Percentiles rank a stretch among this genome's conserved stretches.
These are phyloP conservation scores for Frankliniella intonsa DNA, from an alignment of 2,888 invertebrate genomes.

Conservation along the genomic window DNA sequence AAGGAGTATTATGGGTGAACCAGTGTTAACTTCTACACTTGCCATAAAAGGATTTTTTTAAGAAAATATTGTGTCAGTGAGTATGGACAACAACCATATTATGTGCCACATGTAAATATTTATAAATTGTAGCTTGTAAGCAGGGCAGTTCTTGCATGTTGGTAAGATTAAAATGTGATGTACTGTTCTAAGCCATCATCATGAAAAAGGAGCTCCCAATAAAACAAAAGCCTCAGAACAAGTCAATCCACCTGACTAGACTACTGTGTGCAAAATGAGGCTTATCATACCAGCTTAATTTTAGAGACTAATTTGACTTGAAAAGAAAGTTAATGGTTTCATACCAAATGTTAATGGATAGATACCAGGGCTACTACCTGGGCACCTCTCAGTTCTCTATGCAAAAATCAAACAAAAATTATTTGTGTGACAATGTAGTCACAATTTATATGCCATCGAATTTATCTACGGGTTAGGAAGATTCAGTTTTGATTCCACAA, in stretches of 20 bases:
- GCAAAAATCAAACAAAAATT: no score
- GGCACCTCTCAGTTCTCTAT: no score
- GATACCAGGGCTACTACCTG: no score
- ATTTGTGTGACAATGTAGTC: neutral
- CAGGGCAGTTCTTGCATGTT: neutral
- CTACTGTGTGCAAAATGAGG: no score
- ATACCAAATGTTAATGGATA: no score
- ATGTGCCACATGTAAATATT: constrained; percentile 19
- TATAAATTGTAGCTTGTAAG: neutral
- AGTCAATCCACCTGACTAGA: neutral
- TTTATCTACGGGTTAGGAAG: neutral
- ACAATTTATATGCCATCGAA: neutral
- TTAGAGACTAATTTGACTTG: no score
- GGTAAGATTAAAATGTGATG: neutral
- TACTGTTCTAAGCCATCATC: neutral
- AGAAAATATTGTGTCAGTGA: no score
- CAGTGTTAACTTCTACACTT: no score
- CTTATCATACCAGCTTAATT: no score
- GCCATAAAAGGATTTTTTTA: no score
- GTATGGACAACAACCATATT: neutral
- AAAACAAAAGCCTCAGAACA: neutral
- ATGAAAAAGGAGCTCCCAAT: neutral
- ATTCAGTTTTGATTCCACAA: neutral
- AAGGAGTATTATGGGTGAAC: no score
- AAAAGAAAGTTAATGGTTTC: no score